Conservation (phyloP, 2,113 vertebrate genomes). For the Daphoenositta chrysoptera region DNA sequence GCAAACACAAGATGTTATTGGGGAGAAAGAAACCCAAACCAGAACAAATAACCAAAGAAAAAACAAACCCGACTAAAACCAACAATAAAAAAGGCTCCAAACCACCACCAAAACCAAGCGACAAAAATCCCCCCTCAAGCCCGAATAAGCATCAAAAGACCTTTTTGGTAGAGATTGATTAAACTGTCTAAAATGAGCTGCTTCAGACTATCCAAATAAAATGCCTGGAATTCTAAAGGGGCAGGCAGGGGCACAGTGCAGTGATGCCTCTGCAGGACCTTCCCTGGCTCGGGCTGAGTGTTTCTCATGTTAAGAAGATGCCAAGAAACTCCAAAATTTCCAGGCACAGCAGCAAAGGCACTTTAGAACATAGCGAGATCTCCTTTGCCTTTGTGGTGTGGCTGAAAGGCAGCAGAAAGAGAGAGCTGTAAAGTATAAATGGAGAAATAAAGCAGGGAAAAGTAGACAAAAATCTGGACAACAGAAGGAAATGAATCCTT, state of each 20-base stretch:
- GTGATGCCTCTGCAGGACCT: accelerated
- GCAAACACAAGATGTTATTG: not conserved
- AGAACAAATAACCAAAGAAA: not conserved
- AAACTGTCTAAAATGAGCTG: not conserved
- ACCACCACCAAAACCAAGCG: accelerated
- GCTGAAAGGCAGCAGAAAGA: not conserved
- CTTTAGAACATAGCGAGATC: accelerated
- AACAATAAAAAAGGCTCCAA: not conserved
- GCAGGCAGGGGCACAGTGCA: not conserved
- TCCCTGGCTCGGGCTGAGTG: not conserved
- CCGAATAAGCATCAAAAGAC: not conserved
- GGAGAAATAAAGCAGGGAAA: not conserved
- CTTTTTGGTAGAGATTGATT: not conserved
- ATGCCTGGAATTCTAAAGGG: not conserved
- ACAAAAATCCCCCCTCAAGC: not conserved
- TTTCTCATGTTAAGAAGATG: not conserved
- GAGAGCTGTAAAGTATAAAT: accelerated
- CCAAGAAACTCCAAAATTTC: not conserved
- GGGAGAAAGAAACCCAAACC: not conserved
- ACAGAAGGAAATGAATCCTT: accelerated
- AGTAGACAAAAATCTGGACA: not conserved
- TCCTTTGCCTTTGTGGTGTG: not conserved
- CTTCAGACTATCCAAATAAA: not conserved
- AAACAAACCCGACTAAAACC: not conserved
- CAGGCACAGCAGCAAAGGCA: not conserved